Conservation (phyloP, 2,797 vertebrate species). For the Tympanoctomys barrerae region DNA sequence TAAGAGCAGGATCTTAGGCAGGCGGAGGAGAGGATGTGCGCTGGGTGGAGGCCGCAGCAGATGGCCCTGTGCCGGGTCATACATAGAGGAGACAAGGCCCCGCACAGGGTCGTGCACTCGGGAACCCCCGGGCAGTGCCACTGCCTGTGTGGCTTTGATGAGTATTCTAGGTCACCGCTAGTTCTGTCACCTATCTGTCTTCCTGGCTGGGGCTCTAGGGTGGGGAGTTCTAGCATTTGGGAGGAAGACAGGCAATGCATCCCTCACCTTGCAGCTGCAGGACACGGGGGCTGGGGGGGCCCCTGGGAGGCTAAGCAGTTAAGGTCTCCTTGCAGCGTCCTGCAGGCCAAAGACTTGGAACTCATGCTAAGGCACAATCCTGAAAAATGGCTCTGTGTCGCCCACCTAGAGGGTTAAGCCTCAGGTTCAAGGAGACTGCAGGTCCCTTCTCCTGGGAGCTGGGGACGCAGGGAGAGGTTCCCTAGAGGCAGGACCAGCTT, state of each 20-base stretch:
- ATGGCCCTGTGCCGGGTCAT: accelerated
- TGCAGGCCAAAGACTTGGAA: neutral
- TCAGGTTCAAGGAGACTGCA: neutral
- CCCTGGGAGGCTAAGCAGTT: accelerated
- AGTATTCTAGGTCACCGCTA: accelerated
- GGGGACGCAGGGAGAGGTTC: neutral
- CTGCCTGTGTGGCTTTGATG: accelerated
- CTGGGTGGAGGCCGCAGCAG: accelerated
- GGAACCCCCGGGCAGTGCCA: accelerated
- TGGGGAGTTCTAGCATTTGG: neutral
- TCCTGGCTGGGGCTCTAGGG: neutral
- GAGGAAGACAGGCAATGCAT: neutral
- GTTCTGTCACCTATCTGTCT: neutral
- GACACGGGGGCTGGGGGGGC: neutral
- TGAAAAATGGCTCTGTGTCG: neutral
- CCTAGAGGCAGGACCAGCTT: neutral
- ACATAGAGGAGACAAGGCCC: neutral
- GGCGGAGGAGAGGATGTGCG: accelerated
- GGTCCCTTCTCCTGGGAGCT: neutral
- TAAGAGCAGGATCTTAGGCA: neutral
- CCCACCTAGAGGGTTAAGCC: neutral
- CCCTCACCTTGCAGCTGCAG: neutral
- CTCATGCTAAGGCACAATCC: neutral
- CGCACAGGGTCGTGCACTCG: neutral
- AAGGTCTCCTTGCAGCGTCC: neutral